These are phyloP conservation scores for Cervus canadensis DNA, from an alignment of 2,113 vertebrate species.

Conservation along the genomic window DNA sequence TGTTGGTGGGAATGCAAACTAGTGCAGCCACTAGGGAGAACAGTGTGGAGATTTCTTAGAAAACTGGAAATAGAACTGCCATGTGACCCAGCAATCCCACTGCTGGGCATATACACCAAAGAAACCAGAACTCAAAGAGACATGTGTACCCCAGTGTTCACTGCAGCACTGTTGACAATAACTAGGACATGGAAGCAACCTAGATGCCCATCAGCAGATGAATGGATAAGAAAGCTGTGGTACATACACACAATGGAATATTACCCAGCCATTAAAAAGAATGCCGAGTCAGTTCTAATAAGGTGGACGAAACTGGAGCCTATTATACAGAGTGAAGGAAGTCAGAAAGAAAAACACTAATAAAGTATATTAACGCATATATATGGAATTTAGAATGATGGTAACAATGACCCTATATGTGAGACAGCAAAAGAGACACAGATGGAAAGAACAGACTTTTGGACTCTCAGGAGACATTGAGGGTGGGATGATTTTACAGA, in stretches of 20 bases:
- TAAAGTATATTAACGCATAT: neutral
- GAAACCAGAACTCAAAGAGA: neutral
- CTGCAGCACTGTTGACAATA: neutral
- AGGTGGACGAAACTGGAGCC: neutral
- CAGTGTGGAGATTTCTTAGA: neutral
- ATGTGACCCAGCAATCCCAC: neutral
- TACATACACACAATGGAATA: neutral
- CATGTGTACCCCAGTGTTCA: neutral
- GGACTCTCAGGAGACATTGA: neutral
- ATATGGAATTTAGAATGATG: neutral
- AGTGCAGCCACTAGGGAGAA: neutral
- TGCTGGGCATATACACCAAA: rapidly evolving
- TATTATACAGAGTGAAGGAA: neutral
- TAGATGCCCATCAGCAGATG: neutral
- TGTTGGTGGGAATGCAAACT: neutral
- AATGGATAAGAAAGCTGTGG: neutral
- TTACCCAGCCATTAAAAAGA: neutral
- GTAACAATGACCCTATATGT: neutral
- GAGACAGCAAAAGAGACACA: neutral
- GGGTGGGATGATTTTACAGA: neutral
- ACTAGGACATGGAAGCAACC: neutral
- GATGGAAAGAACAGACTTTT: neutral
- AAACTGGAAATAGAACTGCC: neutral
- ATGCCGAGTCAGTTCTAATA: neutral
- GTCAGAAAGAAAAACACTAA: neutral